Base-by-base conservation (phyloP, 2,797 vertebrate species). In the Acanthurus tractus region DNA sequence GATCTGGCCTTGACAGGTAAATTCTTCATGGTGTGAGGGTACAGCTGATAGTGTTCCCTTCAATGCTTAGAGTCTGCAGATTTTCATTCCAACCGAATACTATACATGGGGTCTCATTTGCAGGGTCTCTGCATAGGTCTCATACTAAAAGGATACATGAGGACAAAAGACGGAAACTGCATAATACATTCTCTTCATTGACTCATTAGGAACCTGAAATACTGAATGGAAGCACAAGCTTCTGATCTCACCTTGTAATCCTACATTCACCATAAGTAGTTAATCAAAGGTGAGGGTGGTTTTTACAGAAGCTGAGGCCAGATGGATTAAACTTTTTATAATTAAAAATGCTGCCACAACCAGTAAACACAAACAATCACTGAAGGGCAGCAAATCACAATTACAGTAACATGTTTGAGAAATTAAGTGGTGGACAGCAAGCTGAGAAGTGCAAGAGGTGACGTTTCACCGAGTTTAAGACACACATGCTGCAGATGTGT, bases 121-220 rank as follows among this genome's bases (percentile, higher is more conserved):
- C 18, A 36, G 29, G 29, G 58, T 62, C 48, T 63, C 67, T 85
- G 86, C 81, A 82, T 86, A 86, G 87, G 78, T 85, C 78, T 75
- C 53, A 76, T 23, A 57, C 53, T 61, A 74, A 49, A 81, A 58
- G 14, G 40, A 78, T 53, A 23, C 53, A 48, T 22, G 23, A 38
- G 57, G 36, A 76, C 34, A 57, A 52, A 72, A 40, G 12, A 59
- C 45, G 55, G 59, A 42, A 72, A 70, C 45, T 72, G 55, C 49
- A 84, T 64, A 8, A 53, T 14, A 9, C 3, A 36, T 38, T 70
- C 25, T 13, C 36, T 20, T 56, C 58, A 11, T 40, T 67, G 46
- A 61, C 42, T 70, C 53, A 17, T 20, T 42, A 10, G 3, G 14
- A 79, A 25, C 65, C 22, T 71, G 10, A 74, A 57, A 53, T 25